Percentiles rank a stretch among this genome's conserved stretches.
Conservation (phyloP, 1,140 invertebrate genomes). For the Pissodes strobi region DNA sequence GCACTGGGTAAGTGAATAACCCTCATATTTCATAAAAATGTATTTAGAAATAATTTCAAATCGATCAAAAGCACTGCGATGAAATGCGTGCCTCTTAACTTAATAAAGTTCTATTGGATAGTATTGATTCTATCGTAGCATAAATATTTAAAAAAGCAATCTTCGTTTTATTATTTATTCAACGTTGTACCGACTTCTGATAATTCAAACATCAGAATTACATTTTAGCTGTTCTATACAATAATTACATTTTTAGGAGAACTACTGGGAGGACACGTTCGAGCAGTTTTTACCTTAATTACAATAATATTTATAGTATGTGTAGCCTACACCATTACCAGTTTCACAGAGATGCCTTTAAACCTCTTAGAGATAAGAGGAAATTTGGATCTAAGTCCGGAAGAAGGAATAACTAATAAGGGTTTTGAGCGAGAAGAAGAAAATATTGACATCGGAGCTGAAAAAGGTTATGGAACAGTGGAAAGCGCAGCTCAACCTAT, state of each 20-base stretch:
- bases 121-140: no score
- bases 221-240: no score
- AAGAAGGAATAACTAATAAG: constrained; percentile 10
- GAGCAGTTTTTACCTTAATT: constrained; percentile 87
- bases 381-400: background rate
- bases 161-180: no score
- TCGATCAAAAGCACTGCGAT: no score
- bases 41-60: background rate
- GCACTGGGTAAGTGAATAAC: constrained; percentile 66
- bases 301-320: constrained; percentile 85
- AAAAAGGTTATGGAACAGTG: constrained; percentile 37
- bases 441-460: background rate
- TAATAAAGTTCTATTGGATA: no score
- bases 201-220: no score
- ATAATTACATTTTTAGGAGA: constrained; percentile 67
- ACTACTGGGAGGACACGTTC: constrained; percentile 83
- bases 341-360: constrained; percentile 87
- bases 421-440: constrained; percentile 24
- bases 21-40: background rate
- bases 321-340: constrained; percentile 78
- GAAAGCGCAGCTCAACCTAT: background rate
- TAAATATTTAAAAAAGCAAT: background rate
- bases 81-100: no score
- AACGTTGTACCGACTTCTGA: no score
- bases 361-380: constrained; percentile 57